Base-by-base conservation (phyloP, 2,888 invertebrate species). In the Drosophila lutescens region DNA sequence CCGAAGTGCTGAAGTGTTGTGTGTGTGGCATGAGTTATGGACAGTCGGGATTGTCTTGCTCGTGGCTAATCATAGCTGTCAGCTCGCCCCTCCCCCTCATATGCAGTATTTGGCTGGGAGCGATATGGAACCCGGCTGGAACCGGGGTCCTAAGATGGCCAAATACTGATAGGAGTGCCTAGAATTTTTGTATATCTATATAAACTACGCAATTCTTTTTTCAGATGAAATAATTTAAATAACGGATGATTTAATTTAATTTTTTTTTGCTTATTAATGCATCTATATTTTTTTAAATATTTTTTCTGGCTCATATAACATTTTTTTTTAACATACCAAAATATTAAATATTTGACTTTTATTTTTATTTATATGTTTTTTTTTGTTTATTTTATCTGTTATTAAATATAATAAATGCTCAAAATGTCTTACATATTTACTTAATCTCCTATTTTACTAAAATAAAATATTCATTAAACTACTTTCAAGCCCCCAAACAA, bases 11-110 rank as follows among this genome's bases (percentile, higher is more conserved):
- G 30, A 49, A 41, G 53, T 58, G 55, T 65, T 55, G 68, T 51
- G 74, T 70, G 67, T 75, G 62, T 62, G 66, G 53, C 79, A 71
- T 80, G 76, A 87, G 36, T 80, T 80, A 80, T 86, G 69, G 44
- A 43, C 54, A 26, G 17, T 26, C 41, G 12, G 40, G 38, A 53
- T 34, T 65, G 60, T 43, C 44, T 40, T 41, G 58, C 57, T 53
- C 46, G 47, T 63, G 60, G 41, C 38, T 43, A 63, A 81, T 70
- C 70, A 68, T 44, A 23, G 70, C 71, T 70, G 50, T 68, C 57
- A 65, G 62, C 34, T 62, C 26, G 30, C 36, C 40, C 32, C 65
- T 20, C 63, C 43, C 38, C 46, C 65, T 32, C 46, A 54, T 10
- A 32, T 32, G 55, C 5, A 43, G 49, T 13, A 3, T 13, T 2